Conservation (phyloP, 1,140 invertebrate species). For the Dreissena rostriformis region DNA sequence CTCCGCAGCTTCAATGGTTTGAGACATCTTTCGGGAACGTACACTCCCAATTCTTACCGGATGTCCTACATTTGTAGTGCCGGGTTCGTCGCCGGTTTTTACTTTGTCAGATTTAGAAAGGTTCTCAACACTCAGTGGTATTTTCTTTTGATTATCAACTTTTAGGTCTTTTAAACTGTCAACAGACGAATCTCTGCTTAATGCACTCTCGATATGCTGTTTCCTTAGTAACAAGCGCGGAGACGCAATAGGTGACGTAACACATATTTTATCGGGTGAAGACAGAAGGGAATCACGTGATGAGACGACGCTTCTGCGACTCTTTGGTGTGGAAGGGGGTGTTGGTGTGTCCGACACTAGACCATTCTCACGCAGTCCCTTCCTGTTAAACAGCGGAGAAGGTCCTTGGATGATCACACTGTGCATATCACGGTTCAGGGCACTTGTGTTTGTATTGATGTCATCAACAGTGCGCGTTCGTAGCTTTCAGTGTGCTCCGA, state of each 20-base stretch:
- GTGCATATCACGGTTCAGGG: slow-evolving; percentile 17
- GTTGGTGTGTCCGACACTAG: slow-evolving; percentile 49
- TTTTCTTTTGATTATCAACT: not conserved
- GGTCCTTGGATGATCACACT: slow-evolving; percentile 37
- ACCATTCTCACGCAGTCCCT: slow-evolving; percentile 34
- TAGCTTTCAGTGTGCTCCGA: slow-evolving; percentile 19
- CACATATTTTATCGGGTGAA: slow-evolving; percentile 42
- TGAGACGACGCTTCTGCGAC: slow-evolving; percentile 30
- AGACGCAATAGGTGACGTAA: slow-evolving; percentile 39
- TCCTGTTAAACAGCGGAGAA: slow-evolving; percentile 20
- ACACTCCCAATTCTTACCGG: not conserved
- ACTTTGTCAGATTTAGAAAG: slow-evolving; percentile 42
- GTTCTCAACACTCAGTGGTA: slow-evolving; percentile 46
- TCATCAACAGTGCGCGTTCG: slow-evolving; percentile 41
- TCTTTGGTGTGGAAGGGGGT: slow-evolving; percentile 49
- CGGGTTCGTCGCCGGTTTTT: slow-evolving; percentile 18
- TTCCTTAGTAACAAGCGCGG: slow-evolving; percentile 50
- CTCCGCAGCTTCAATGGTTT: slow-evolving; percentile 11
- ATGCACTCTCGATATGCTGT: slow-evolving; percentile 43
- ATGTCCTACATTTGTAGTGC: not conserved
- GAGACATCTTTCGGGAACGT: not conserved
- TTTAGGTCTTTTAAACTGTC: slow-evolving; percentile 16
- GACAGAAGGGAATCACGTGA: slow-evolving; percentile 47
- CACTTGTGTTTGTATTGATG: slow-evolving; percentile 36
- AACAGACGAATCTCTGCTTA: slow-evolving; percentile 46